These are phyloP conservation scores for Cephalotes varians DNA, from an alignment of 2,888 invertebrate genomes.

Conservation along the genomic window DNA sequence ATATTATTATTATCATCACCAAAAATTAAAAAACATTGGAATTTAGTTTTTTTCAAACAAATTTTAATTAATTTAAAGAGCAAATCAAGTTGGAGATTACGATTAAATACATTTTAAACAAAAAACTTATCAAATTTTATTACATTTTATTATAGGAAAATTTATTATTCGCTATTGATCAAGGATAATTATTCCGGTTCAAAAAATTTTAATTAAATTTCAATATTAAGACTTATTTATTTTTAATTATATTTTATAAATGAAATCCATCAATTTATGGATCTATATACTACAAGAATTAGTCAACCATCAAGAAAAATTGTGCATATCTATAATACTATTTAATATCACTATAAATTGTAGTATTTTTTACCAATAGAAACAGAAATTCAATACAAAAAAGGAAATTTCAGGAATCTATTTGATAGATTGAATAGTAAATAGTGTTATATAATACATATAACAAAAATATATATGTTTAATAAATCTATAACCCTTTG, in stretches of 20 bases:
- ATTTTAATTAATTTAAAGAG: no score
- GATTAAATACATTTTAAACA: background rate
- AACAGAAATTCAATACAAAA: background rate
- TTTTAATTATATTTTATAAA: background rate
- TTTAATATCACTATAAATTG: background rate
- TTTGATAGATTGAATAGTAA: background rate
- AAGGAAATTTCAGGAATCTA: background rate
- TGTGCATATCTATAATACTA: background rate
- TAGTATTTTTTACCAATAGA: background rate
- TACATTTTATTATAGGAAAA: background rate
- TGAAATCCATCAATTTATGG: background rate
- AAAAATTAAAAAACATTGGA: no score
- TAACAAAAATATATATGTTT: background rate
- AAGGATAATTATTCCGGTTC: no score
- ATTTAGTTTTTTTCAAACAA: no score
- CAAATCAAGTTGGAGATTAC: background rate
- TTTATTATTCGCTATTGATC: no score
- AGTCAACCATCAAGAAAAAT: background rate
- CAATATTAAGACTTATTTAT: background rate
- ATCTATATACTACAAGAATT: background rate
- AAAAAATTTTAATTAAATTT: background rate
- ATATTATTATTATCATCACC: no score
- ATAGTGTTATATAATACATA: background rate
- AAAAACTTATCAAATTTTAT: background rate
- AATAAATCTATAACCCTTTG: background rate